These are phyloP conservation scores for Caradrina clavipalpis DNA, from an alignment of 2,888 invertebrate genomes.

Conservation along the genomic window DNA sequence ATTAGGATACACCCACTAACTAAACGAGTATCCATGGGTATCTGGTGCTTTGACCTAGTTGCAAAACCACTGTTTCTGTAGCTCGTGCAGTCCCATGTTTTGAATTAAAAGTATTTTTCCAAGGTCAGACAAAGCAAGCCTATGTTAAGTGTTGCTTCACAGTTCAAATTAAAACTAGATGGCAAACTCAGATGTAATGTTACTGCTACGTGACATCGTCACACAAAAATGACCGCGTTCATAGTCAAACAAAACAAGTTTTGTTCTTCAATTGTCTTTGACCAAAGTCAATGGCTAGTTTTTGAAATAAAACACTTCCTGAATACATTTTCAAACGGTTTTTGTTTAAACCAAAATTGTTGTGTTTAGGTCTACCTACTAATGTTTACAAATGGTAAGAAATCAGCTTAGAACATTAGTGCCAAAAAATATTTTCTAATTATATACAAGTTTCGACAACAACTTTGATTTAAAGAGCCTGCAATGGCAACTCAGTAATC, in stretches of 20 bases:
- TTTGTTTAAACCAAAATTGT: not conserved
- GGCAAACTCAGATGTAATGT: conserved; percentile 22
- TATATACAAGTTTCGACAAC: conserved; percentile 3
- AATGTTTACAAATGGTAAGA: not conserved
- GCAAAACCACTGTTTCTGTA: conserved; percentile 72
- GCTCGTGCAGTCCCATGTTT: conserved; percentile 53
- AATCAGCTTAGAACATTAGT: not conserved
- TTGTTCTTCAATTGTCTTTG: conserved; percentile 21
- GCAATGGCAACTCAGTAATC: conserved; percentile 12
- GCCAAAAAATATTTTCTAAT: not conserved
- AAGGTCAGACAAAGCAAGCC: conserved; percentile 40
- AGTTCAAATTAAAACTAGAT: conserved; percentile 43
- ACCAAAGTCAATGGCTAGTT: conserved; percentile 12
- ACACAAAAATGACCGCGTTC: conserved; percentile 13
- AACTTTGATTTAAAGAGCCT: conserved; percentile 9
- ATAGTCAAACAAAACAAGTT: conserved; percentile 26
- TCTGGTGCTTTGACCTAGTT: conserved; percentile 82
- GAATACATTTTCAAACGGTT: not conserved
- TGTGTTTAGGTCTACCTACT: conserved; percentile 5
- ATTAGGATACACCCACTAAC: conserved; percentile 88
- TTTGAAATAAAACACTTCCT: conserved; percentile 18
- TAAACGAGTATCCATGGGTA: conserved; percentile 81
- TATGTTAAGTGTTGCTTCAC: conserved; percentile 39
- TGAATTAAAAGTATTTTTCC: conserved; percentile 45
- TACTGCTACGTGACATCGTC: conserved; percentile 28